Evolutionary conservation across 2,888 invertebrate species (phyloP).

Genomic region (Psylliodes chrysocephalus): DNA sequence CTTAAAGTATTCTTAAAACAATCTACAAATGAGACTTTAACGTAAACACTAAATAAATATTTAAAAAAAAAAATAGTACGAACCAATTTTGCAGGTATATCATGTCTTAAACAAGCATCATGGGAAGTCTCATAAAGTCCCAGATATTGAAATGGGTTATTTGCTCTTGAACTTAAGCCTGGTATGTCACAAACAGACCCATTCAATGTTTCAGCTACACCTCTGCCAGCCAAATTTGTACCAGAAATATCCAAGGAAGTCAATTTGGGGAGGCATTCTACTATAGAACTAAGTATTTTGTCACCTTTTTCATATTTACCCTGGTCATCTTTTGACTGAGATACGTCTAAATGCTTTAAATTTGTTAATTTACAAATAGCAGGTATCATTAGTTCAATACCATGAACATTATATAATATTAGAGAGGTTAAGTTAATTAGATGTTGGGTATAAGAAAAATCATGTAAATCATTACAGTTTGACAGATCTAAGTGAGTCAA

Average conservation of each 20-base stretch:
- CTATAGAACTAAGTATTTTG: constrained; percentile 75
- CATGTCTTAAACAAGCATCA: constrained; percentile 89
- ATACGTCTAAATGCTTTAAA: constrained; percentile 84
- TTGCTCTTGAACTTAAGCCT: constrained; percentile 81
- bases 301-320: constrained; percentile 82
- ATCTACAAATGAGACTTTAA: too few relatives aligned
- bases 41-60: background rate
- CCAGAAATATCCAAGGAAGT: constrained; percentile 93
- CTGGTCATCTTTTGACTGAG: constrained; percentile 75
- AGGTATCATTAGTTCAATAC: constrained; percentile 71
- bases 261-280: constrained; percentile 78
- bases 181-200: constrained; percentile 79
- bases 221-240: constrained; percentile 92
- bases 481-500: constrained; percentile 80
- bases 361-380: constrained; percentile 70
- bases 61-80: constrained; percentile 50
- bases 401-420: constrained; percentile 83
- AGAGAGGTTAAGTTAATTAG: constrained; percentile 78
- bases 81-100: constrained; percentile 90
- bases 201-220: constrained; percentile 71
- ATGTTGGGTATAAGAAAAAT: constrained; percentile 74
- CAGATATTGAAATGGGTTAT: constrained; percentile 85
- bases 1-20: too few relatives aligned
- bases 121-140: constrained; percentile 91
- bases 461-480: constrained; percentile 71